phyloP scores from a whole-genome alignment of 2,888 invertebrate genomes.

The Lissocephala sabroskyi region DNA sequence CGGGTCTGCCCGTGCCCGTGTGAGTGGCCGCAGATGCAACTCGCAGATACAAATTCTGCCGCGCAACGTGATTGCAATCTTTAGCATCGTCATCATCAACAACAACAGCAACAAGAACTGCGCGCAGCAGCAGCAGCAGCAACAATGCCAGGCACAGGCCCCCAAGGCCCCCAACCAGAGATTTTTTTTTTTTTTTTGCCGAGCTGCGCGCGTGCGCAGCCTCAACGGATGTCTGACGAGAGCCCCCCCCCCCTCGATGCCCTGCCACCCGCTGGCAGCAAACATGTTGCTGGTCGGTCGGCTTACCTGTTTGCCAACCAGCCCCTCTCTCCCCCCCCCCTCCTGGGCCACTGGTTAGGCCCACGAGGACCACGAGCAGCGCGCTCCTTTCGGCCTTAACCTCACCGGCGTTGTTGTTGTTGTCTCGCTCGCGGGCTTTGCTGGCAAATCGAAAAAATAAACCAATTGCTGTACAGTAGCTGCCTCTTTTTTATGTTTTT shows the following conservation, averaged over 20 bases:
- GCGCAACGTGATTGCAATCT: constrained; percentile 63
- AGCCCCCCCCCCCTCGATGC: constrained; percentile 18
- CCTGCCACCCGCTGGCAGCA: constrained; percentile 1
- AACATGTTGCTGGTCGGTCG: constrained; percentile 19
- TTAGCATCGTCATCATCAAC: constrained; percentile 55
- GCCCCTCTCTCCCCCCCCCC: constrained; percentile 34
- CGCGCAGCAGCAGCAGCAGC: constrained; percentile 33
- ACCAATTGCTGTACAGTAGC: constrained; percentile 64
- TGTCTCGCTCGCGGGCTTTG: constrained; percentile 6
- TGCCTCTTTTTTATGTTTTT: constrained; percentile 63
- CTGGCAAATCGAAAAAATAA: constrained; percentile 53
- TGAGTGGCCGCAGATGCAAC: constrained; percentile 42
- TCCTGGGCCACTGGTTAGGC: background rate
- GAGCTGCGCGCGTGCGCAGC: constrained; percentile 64
- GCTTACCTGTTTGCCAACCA: constrained; percentile 52
- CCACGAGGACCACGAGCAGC: too few relatives aligned
- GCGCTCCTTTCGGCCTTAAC: constrained; percentile 1
- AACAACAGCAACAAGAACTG: constrained; percentile 25
- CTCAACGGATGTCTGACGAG: constrained; percentile 53
- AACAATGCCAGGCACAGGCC: constrained; percentile 14
- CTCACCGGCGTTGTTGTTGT: constrained; percentile 3
- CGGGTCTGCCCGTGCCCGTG: constrained; percentile 6
- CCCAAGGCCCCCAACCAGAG: constrained; percentile 22
- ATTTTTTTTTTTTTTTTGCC: background rate
- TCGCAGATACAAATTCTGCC: constrained; percentile 60